Conservation (phyloP, 2,888 invertebrate species). For the Carabus problematicus region DNA sequence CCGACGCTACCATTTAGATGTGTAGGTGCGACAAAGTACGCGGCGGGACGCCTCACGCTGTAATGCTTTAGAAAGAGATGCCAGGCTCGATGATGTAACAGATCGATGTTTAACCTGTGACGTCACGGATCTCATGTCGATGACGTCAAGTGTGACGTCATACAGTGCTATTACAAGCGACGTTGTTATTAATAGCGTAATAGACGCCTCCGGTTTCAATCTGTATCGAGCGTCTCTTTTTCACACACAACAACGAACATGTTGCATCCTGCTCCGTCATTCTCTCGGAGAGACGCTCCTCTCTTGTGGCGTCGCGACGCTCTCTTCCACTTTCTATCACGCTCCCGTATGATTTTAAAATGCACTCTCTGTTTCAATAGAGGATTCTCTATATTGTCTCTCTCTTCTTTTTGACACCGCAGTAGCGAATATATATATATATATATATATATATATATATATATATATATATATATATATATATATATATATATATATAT, state of each 20-base stretch:
- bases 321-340: slow-evolving; percentile 34
- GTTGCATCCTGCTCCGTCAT: background rate
- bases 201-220: slow-evolving; percentile 4
- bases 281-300: background rate
- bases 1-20: background rate
- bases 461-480: too few species aligned
- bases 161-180: slow-evolving; percentile 23
- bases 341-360: background rate
- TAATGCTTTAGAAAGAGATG: slow-evolving; percentile 14
- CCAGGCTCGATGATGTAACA: slow-evolving; percentile 23
- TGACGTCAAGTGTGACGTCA: slow-evolving; percentile 40
- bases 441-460: too few species aligned
- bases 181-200: slow-evolving; percentile 28
- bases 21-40: background rate
- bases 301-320: slow-evolving; percentile 22
- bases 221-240: slow-evolving; percentile 29
- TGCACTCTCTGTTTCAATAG: too few species aligned
- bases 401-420: too few species aligned
- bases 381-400: too few species aligned
- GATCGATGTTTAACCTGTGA: slow-evolving; percentile 26
- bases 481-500: too few species aligned
- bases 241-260: background rate
- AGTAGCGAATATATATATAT: too few species aligned
- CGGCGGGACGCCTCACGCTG: background rate
- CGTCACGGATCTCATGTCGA: slow-evolving; percentile 31